Evolutionary conservation across 2,888 invertebrate genomes (phyloP), one percentile per base, ranked within the genome.

Genomic region (Eretmocerus hayati): DNA sequence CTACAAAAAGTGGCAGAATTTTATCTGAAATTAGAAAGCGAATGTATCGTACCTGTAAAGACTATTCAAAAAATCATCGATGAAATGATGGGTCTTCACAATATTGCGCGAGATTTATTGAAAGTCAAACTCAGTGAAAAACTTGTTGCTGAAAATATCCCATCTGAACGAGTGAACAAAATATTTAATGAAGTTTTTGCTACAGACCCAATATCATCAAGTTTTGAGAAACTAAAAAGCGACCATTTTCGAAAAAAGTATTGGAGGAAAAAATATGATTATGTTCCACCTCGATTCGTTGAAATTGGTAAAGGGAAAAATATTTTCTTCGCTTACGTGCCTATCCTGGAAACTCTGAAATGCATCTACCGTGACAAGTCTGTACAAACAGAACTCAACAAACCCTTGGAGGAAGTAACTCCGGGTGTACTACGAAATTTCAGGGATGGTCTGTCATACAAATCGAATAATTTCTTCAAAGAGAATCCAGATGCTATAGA

Each of bases 11-110:
- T n/a, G n/a, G n/a, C n/a, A n/a, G n/a, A n/a, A n/a, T n/a, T n/a
- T n/a, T n/a, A n/a, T n/a, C n/a, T n/a, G n/a, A n/a, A n/a, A n/a
- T 49, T 59, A 32, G 57, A 59, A 52, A 38, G 44, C 21, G 37
- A 59, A 26, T 50, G 54, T 35, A 33, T n/a, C n/a, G n/a, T n/a
- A n/a, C n/a, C n/a, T n/a, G n/a, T n/a, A n/a, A n/a, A n/a, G n/a
- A n/a, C n/a, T n/a, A n/a, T n/a, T n/a, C n/a, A n/a, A n/a, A n/a
- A n/a, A n/a, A n/a, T n/a, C n/a, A n/a, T n/a, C n/a, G n/a, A n/a
- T n/a, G n/a, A n/a, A n/a, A n/a, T n/a, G n/a, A n/a, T n/a, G n/a
- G n/a, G n/a, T n/a, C n/a, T n/a, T n/a, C n/a, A n/a, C n/a, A n/a
- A n/a, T n/a, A n/a, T n/a, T n/a, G n/a, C n/a, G n/a, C n/a, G n/a